phyloP scores from a whole-genome alignment of 1,140 invertebrate species.

The Hyphantria cunea region DNA sequence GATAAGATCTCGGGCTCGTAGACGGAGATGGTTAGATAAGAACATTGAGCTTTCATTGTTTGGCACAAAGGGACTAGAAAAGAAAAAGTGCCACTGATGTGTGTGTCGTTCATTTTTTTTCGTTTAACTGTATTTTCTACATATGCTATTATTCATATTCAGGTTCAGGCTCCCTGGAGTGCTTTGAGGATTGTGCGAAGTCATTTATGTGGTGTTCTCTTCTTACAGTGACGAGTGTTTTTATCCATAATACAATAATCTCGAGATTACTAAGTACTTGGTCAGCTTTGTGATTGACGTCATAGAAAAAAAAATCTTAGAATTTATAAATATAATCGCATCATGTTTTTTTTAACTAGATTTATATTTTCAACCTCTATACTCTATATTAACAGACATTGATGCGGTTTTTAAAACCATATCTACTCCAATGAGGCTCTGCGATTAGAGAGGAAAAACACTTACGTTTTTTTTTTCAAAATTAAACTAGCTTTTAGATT shows the following conservation, averaged over 20 bases:
- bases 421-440: no score
- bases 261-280: not conserved
- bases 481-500: no score
- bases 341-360: no score
- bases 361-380: no score
- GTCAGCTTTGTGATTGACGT: not conserved
- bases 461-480: no score
- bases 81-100: constrained; percentile 20
- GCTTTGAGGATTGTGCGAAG: constrained; percentile 1
- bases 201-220: not conserved
- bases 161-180: constrained; percentile 13
- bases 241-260: not conserved
- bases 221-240: not conserved
- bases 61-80: constrained; percentile 43
- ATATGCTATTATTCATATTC: not conserved
- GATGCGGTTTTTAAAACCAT: no score
- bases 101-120: constrained; percentile 15
- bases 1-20: constrained; percentile 63
- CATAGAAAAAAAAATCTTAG: no score
- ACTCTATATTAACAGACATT: no score
- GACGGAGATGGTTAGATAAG: constrained; percentile 58
- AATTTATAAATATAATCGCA: no score
- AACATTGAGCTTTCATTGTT: constrained; percentile 47
- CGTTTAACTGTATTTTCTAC: constrained; percentile 18
- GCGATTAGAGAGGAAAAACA: no score